These are phyloP conservation scores for Hiodon tergisus DNA, from an alignment of 2,113 vertebrate species.

Conservation along the genomic window DNA sequence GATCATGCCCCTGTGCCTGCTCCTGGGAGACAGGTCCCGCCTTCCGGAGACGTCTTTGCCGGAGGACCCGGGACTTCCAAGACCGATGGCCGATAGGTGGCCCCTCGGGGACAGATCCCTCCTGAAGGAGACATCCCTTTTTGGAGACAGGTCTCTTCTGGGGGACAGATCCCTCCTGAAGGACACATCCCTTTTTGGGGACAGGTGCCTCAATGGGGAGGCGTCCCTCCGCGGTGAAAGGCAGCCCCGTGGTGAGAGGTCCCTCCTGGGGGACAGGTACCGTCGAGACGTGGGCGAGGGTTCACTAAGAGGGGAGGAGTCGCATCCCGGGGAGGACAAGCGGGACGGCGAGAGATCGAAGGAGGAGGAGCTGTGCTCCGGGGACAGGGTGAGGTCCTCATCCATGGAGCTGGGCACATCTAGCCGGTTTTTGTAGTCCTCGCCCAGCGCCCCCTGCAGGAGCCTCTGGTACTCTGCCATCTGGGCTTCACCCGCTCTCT, in stretches of 20 bases:
- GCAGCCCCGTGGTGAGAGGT: conserved; percentile 76
- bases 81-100: conserved; percentile 56
- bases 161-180: conserved; percentile 72
- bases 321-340: conserved; percentile 79
- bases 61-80: conserved; percentile 74
- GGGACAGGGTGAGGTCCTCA: conserved; percentile 70
- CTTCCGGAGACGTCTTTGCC: conserved; percentile 69
- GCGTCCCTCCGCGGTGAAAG: conserved; percentile 59
- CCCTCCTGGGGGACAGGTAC: conserved; percentile 83
- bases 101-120: conserved; percentile 52
- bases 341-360: conserved; percentile 72
- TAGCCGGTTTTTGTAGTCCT: conserved; percentile 70
- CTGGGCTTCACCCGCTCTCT: conserved; percentile 64
- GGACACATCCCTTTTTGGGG: conserved; percentile 70
- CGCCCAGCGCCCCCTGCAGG: conserved; percentile 67
- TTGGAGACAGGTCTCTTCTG: conserved; percentile 57
- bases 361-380: conserved; percentile 72
- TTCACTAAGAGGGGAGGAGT: conserved; percentile 82
- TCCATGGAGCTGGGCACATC: conserved; percentile 80
- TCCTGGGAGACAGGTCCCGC: conserved; percentile 86
- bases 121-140: conserved; percentile 70
- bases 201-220: conserved; percentile 67
- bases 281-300: conserved; percentile 76
- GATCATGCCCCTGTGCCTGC: conserved; percentile 76
- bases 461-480: conserved; percentile 77